A percentile compares a stretch with the other conserved stretches of the same genome.
phyloP scores from a whole-genome alignment of 2,113 vertebrate species.

The Anhinga anhinga region DNA sequence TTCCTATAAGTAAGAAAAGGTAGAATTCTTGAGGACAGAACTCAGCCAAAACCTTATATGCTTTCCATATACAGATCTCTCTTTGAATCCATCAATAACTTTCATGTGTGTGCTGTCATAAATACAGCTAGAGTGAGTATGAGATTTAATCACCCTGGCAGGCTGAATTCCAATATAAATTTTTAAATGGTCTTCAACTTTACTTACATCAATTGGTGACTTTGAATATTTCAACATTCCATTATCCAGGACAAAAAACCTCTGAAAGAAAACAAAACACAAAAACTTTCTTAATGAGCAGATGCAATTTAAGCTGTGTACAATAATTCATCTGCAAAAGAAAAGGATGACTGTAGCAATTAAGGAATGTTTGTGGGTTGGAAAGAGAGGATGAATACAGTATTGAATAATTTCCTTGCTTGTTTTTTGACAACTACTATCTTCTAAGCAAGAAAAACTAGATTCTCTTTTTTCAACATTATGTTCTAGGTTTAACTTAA shows the following conservation, averaged over 20 bases:
- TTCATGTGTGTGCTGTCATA: background rate
- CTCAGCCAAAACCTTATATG: background rate
- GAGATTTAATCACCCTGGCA: background rate
- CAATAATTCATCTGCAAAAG: background rate
- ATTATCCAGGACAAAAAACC: constrained; percentile 98
- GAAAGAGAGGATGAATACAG: background rate
- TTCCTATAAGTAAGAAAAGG: background rate
- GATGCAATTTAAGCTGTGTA: background rate
- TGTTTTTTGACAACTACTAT: background rate
- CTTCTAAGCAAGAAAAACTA: background rate
- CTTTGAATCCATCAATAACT: background rate
- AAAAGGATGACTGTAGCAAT: background rate
- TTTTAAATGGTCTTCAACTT: constrained; percentile 2
- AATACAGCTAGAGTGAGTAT: background rate
- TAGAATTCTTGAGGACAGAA: background rate
- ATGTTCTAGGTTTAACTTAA: background rate
- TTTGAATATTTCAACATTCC: constrained; percentile 99
- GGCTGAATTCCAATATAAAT: background rate
- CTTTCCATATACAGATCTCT: background rate
- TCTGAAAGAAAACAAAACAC: constrained; percentile 76
- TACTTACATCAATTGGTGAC: constrained; percentile 97
- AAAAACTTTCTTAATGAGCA: background rate
- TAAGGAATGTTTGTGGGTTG: background rate
- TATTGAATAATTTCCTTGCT: background rate
- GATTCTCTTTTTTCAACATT: background rate